Evolutionary conservation across 2,888 invertebrate genomes (phyloP).

Genomic region (Tyria jacobaeae): DNA sequence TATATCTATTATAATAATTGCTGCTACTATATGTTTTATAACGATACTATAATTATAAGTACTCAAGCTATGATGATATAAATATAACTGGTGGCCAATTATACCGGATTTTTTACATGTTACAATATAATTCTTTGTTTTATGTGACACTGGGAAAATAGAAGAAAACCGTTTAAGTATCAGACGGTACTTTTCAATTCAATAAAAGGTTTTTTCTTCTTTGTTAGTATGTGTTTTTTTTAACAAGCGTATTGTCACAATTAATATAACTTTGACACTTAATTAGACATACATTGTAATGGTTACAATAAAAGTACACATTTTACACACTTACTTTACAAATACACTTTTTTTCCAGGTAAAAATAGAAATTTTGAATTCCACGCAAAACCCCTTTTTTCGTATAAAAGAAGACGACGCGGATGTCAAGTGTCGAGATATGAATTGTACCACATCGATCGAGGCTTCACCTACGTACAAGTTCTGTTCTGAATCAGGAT

Average conservation of each 20-base stretch:
- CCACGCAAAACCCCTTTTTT: conserved; percentile 57
- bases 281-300: not conserved
- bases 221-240: too few species aligned
- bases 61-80: conserved; percentile 11
- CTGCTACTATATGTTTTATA: conserved; percentile 26
- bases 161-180: too few species aligned
- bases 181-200: too few species aligned
- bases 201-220: too few species aligned
- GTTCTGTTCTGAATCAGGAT: conserved; percentile 63
- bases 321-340: not conserved
- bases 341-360: conserved; percentile 29
- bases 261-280: not conserved
- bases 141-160: too few species aligned
- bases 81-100: not conserved
- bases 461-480: conserved; percentile 41
- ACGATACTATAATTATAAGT: conserved; percentile 49
- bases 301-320: not conserved
- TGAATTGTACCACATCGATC: conserved; percentile 51
- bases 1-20: conserved; percentile 43
- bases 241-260: too few species aligned
- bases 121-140: too few species aligned
- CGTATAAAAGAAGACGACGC: conserved; percentile 28
- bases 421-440: conserved; percentile 35
- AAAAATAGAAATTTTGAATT: conserved; percentile 32
- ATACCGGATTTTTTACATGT: not conserved